Percentiles rank a stretch among this genome's conserved stretches.
Evolutionary conservation across 53 echinoderm and acorn worm genomes (phyloP).

Genomic region (Temnopleurus reevesii): DNA sequence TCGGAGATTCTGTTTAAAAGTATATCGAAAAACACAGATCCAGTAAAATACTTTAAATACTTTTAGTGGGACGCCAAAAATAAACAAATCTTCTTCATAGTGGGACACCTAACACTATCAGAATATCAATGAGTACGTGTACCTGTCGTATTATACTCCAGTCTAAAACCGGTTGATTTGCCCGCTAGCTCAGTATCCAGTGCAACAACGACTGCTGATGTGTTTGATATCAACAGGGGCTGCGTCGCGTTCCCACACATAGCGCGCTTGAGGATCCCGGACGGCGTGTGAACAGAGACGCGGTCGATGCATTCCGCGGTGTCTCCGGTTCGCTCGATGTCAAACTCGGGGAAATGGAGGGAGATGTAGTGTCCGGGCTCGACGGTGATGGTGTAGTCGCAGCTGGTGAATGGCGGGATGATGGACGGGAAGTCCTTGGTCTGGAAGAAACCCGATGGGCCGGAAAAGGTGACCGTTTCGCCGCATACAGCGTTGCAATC

Average conservation of each 20-base stretch:
- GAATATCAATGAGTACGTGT: too few relatives aligned
- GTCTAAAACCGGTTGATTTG: conserved; percentile 12
- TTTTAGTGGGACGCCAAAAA: too few relatives aligned
- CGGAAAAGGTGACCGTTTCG: conserved; percentile 21
- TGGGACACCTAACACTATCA: too few relatives aligned
- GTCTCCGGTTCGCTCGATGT: conserved; percentile 47
- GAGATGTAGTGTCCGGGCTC: conserved; percentile 52
- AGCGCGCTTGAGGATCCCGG: neutral
- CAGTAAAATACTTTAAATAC: too few relatives aligned
- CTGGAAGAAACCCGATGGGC: conserved; percentile 57
- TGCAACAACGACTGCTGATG: neutral
- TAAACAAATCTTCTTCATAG: too few relatives aligned
- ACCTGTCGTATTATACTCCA: conserved; percentile 24
- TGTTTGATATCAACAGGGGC: conserved; percentile 21
- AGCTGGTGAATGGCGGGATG: conserved; percentile 72
- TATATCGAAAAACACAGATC: too few relatives aligned
- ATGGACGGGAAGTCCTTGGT: conserved; percentile 67
- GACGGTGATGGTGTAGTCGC: conserved; percentile 64
- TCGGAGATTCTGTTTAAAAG: too few relatives aligned
- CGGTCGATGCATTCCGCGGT: conserved; percentile 51
- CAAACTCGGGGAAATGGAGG: conserved; percentile 64
- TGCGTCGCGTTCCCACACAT: conserved; percentile 4
- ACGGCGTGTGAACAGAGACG: conserved; percentile 24
- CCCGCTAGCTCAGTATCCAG: conserved; percentile 17
- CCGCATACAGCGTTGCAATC: conserved; percentile 70